Conservation (phyloP, 2,113 vertebrate species). For the Megatriorchis doriae region DNA sequence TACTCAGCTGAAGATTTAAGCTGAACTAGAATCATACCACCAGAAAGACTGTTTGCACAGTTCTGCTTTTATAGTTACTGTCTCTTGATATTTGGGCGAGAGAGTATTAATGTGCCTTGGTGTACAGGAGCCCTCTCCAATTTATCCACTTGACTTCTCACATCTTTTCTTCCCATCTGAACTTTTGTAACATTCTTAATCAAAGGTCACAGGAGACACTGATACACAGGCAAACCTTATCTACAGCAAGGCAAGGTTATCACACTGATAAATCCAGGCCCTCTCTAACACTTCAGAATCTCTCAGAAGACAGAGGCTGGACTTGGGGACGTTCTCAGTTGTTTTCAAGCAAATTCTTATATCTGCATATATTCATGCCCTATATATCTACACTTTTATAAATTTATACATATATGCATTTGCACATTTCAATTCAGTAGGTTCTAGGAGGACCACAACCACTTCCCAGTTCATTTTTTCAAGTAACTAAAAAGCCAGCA, state of each 20-base stretch:
- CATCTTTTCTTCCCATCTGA: not conserved
- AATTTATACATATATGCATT: not conserved
- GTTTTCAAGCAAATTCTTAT: not conserved
- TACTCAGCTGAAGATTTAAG: not conserved
- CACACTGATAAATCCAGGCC: not conserved
- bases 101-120: not conserved
- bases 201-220: conserved; percentile 1
- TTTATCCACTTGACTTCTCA: conserved; percentile 26
- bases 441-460: not conserved
- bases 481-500: not conserved
- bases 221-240: not conserved
- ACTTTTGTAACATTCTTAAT: not conserved
- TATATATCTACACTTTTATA: not conserved
- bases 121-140: not conserved
- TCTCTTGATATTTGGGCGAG: not conserved
- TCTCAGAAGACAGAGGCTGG: not conserved
- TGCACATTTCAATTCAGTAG: not conserved
- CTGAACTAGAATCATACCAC: not conserved
- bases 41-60: not conserved
- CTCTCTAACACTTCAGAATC: not conserved
- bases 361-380: not conserved
- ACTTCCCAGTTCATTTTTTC: not conserved
- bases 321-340: not conserved
- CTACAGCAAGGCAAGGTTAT: not conserved
- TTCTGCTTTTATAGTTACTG: not conserved